Conservation (phyloP, 2,888 invertebrate genomes). For the Apamea epomidion region DNA sequence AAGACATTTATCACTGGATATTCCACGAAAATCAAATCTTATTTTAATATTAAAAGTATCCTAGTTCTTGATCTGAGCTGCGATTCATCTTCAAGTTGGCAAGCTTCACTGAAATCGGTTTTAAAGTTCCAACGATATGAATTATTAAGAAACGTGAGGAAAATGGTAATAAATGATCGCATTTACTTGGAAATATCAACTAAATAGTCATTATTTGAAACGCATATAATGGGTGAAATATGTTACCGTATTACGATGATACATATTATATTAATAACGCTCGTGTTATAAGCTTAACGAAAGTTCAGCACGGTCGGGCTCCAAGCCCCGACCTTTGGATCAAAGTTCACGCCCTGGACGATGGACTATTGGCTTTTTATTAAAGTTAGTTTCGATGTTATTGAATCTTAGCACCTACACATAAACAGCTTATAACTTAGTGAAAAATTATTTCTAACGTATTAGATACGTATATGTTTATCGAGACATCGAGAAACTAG, state of each 20-base stretch:
- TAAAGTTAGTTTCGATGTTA: slow-evolving; percentile 50
- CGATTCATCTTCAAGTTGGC: slow-evolving; percentile 63
- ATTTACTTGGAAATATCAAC: slow-evolving; percentile 25
- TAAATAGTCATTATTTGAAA: slow-evolving; percentile 20
- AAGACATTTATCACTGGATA: slow-evolving; percentile 56
- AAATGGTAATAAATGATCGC: slow-evolving; percentile 38
- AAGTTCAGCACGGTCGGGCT: slow-evolving; percentile 51
- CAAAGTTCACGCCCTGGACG: slow-evolving; percentile 55
- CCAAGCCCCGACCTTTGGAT: slow-evolving; percentile 54
- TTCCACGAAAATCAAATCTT: slow-evolving; percentile 57
- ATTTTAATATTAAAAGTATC: slow-evolving; percentile 61
- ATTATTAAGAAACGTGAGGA: slow-evolving; percentile 53
- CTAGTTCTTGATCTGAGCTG: slow-evolving; percentile 56
- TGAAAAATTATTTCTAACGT: slow-evolving; percentile 1
- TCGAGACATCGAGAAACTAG: background rate
- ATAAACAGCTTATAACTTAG: slow-evolving; percentile 25
- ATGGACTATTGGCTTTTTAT: slow-evolving; percentile 49
- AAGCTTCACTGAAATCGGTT: slow-evolving; percentile 57
- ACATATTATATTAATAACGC: slow-evolving; percentile 49
- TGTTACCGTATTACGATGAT: slow-evolving; percentile 30
- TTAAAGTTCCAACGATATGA: slow-evolving; percentile 53
- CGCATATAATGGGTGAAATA: slow-evolving; percentile 33
- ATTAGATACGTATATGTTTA: background rate
- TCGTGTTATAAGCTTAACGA: slow-evolving; percentile 44
- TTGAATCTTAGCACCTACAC: slow-evolving; percentile 28